phyloP scores from a whole-genome alignment of 2,888 invertebrate species.

The Leptinotarsa rubiginosa region DNA sequence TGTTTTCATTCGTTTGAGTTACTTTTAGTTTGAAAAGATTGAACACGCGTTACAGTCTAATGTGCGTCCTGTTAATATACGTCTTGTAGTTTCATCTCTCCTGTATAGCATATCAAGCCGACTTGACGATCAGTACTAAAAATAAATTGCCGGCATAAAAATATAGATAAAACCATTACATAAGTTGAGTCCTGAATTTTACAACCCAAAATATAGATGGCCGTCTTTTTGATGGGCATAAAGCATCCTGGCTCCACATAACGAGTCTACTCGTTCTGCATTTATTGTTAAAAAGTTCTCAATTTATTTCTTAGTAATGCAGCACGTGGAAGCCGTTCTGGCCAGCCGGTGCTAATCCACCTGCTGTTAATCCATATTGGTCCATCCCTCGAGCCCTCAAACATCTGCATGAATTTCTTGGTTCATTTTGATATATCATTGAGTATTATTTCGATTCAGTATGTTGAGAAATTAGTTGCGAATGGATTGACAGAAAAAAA shows the following conservation, averaged over 20 bases:
- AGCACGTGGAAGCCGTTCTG: slow-evolving; percentile 42
- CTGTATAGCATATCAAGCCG: background rate
- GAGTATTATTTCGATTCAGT: too few species aligned
- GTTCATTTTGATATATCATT: background rate
- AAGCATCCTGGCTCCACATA: slow-evolving; percentile 16
- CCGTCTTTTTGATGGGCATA: slow-evolving; percentile 14
- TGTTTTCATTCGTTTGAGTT: too few species aligned
- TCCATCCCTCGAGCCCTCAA: slow-evolving; percentile 38
- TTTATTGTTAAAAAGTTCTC: slow-evolving; percentile 28
- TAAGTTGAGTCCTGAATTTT: slow-evolving; percentile 13
- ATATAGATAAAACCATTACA: slow-evolving; percentile 8
- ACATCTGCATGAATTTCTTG: slow-evolving; percentile 22
- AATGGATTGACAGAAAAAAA: too few species aligned
- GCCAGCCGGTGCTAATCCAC: slow-evolving; percentile 44
- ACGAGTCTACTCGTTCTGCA: slow-evolving; percentile 8
- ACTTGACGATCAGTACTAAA: slow-evolving; percentile 15
- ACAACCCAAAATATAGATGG: slow-evolving; percentile 10
- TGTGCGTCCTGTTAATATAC: too few species aligned
- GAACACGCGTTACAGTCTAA: too few species aligned
- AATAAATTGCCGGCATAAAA: slow-evolving; percentile 3
- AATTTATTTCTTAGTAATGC: slow-evolving; percentile 39
- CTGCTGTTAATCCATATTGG: slow-evolving; percentile 43
- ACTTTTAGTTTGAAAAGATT: too few species aligned
- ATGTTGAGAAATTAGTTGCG: too few species aligned
- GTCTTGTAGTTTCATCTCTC: background rate